phyloP scores from a whole-genome alignment of 2,888 invertebrate species.

The Dastarcus helophoroides region DNA sequence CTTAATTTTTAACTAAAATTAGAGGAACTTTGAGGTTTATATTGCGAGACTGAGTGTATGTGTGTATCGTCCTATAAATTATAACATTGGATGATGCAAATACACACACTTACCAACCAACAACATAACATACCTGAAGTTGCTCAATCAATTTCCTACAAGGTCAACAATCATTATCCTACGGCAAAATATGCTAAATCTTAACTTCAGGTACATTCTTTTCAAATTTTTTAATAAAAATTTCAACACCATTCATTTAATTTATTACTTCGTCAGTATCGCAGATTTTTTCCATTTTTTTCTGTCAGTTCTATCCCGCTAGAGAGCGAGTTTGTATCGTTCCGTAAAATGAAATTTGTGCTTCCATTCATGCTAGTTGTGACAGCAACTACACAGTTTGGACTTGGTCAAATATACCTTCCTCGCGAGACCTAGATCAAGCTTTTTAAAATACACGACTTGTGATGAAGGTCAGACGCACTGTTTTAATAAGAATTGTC shows the following conservation, averaged over 20 bases:
- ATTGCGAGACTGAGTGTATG: conserved; percentile 16
- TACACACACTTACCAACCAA: conserved; percentile 16
- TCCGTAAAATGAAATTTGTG: neutral
- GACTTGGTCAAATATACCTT: too few relatives aligned
- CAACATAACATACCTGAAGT: conserved; percentile 14
- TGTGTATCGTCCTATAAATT: conserved; percentile 9
- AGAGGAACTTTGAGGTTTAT: too few relatives aligned
- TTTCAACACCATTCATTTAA: conserved; percentile 1
- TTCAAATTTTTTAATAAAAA: neutral
- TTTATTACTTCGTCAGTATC: conserved; percentile 11
- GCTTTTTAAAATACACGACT: too few relatives aligned
- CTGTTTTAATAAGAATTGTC: too few relatives aligned
- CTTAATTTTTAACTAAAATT: too few relatives aligned
- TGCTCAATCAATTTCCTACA: conserved; percentile 12
- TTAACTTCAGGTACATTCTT: neutral
- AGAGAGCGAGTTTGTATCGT: neutral
- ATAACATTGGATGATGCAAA: conserved; percentile 18
- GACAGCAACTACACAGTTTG: conserved; percentile 1
- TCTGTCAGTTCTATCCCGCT: conserved; percentile 11
- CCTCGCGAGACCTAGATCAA: too few relatives aligned
- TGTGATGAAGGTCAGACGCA: too few relatives aligned
- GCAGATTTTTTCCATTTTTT: conserved; percentile 9
- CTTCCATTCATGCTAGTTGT: conserved; percentile 1
- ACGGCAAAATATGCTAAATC: conserved; percentile 6
- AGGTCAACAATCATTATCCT: conserved; percentile 15